These are phyloP conservation scores for Arothron firmamentum DNA, from an alignment of 2,113 vertebrate genomes.

Conservation along the genomic window DNA sequence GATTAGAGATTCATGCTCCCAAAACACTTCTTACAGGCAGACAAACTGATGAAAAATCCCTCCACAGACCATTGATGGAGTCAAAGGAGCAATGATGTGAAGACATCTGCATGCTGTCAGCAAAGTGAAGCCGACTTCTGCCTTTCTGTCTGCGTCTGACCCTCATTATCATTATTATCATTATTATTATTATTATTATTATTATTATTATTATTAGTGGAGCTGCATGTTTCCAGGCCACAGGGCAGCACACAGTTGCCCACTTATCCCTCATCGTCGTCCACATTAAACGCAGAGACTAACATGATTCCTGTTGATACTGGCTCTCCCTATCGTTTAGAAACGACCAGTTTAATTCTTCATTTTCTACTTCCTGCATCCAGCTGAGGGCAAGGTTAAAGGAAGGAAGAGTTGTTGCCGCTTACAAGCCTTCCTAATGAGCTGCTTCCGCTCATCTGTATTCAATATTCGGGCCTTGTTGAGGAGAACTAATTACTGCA, in stretches of 20 bases:
- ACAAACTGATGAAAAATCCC: too few relatives aligned
- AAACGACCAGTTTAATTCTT: not conserved
- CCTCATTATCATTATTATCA: too few relatives aligned
- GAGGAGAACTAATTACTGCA: conserved; percentile 48
- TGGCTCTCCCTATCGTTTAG: not conserved
- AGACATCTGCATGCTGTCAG: too few relatives aligned
- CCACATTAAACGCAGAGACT: not conserved
- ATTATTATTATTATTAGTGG: too few relatives aligned
- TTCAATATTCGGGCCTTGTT: not conserved
- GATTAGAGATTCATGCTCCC: too few relatives aligned
- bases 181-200: too few relatives aligned
- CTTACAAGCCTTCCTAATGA: conserved; percentile 23
- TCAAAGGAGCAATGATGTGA: too few relatives aligned
- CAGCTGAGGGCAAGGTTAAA: not conserved
- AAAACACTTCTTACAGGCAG: too few relatives aligned
- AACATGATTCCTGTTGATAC: not conserved
- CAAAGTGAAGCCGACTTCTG: too few relatives aligned
- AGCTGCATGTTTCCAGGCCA: not conserved
- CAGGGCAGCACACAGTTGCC: not conserved
- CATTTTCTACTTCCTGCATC: not conserved
- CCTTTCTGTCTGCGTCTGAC: too few relatives aligned
- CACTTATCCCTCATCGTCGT: not conserved
- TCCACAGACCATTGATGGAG: too few relatives aligned
- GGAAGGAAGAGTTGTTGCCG: not conserved
- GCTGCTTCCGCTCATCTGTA: conserved; percentile 13